Percentiles rank a stretch among this genome's conserved stretches.
Evolutionary conservation across 1,140 invertebrate genomes (phyloP).

Genomic region (Babylonia areolata): DNA sequence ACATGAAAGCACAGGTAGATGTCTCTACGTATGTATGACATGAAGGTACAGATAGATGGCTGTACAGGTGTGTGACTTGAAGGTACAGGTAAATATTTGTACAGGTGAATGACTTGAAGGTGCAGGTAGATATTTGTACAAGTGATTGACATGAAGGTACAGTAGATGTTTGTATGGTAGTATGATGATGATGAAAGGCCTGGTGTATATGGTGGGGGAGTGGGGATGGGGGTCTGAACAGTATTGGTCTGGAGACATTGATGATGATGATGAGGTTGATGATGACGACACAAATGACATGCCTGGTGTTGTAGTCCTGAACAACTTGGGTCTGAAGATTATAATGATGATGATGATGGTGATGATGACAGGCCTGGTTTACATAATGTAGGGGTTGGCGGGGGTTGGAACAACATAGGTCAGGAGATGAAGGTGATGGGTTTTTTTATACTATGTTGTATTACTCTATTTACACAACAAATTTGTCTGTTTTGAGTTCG

Average conservation of each 20-base stretch:
- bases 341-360: background rate
- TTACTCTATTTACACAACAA: no score
- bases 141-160: background rate
- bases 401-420: conserved; percentile 81
- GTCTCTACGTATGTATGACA: background rate
- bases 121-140: background rate
- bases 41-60: background rate
- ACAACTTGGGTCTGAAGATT: background rate
- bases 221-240: background rate
- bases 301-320: conserved; percentile 16
- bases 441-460: no score
- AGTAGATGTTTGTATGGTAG: no score
- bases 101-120: no score
- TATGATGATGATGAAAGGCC: background rate
- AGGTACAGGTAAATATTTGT: no score
- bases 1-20: background rate
- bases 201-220: background rate
- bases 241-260: background rate
- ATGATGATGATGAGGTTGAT: background rate
- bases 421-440: conserved; percentile 87
- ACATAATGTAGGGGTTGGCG: background rate
- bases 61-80: no score
- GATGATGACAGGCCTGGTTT: background rate
- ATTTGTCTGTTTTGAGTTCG: no score
- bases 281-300: background rate